Evolutionary conservation across 2,888 invertebrate genomes (phyloP), one percentile per base, ranked within the genome.

Genomic region (Periphyllus acericola): DNA sequence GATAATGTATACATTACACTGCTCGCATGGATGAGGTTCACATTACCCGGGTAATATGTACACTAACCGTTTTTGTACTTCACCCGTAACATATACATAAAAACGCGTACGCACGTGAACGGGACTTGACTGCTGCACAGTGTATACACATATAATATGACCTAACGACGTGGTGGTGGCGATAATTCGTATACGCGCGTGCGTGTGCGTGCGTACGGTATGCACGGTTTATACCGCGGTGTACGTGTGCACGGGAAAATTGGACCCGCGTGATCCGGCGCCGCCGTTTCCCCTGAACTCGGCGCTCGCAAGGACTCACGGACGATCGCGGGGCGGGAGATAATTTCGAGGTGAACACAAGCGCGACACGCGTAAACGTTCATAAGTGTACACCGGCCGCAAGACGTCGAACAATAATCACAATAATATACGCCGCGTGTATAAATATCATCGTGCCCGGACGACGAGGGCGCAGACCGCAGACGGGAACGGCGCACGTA

Each of bases 241-340:
- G 55, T 55, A 82, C 52, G 71, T 72, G 71, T 71, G 52, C 52
- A 71, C 32, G 71, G 46, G 82, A 82, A 82, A 82, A 82, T 82
- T 82, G 82, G 52, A 52, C 82, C n/a, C 82, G 52, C 82, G 71
- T 82, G 82, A 82, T 82, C 71, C 6, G 81, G 9, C 68, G 29
- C 68, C 36, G 36, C 46, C 55, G 55, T 29, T 14, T n/a, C 36
- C 29, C 21, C 40, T 11, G 55, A 9, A 46, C 46, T 9, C 1
- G 1, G 46, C 6, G 36, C 36, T 36, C 36, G 6, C 36, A 36
- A n/a, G n/a, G n/a, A n/a, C n/a, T n/a, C n/a, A n/a, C n/a, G 36
- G 36, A 36, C 36, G 36, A 36, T 36, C 36, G 36, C 36, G 36
- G 36, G 36, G 36, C 6, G 6, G 36, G 6, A 36, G 36, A 36